Evolutionary conservation across 2,888 invertebrate species (phyloP).

Genomic region (Tubulanus polymorphus): DNA sequence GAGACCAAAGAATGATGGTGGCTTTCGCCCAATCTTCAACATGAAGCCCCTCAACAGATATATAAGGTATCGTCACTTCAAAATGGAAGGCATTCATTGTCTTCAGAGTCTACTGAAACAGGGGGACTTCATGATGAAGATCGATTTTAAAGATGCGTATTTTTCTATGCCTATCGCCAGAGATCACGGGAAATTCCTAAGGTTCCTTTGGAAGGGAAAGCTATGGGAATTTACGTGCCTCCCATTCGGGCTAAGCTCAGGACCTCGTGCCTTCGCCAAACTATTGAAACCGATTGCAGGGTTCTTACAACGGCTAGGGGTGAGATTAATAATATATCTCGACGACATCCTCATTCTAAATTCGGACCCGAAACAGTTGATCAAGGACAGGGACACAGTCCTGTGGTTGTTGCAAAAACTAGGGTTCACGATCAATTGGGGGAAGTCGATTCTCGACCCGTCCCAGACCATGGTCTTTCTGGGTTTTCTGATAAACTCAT

Average conservation of each 20-base stretch:
- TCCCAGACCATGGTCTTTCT: too few relatives aligned
- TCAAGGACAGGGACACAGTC: too few relatives aligned
- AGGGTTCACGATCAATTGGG: too few relatives aligned
- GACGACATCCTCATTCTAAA: constrained; percentile 4
- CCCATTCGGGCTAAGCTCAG: constrained; percentile 10
- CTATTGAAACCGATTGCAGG: not conserved
- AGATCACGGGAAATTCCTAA: constrained; percentile 4
- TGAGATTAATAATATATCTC: not conserved
- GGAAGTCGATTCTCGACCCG: too few relatives aligned
- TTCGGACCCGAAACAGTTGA: too few relatives aligned
- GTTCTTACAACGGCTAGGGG: not conserved
- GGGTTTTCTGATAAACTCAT: too few relatives aligned
- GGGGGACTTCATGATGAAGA: constrained; percentile 11
- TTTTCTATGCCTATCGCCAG: constrained; percentile 9
- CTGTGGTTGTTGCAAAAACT: too few relatives aligned
- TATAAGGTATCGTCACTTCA: constrained; percentile 11
- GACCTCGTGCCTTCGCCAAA: not conserved
- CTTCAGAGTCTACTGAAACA: constrained; percentile 3
- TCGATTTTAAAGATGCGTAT: constrained; percentile 15
- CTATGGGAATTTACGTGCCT: constrained; percentile 6
- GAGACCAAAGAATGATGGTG: constrained; percentile 5
- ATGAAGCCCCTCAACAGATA: constrained; percentile 4
- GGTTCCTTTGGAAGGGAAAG: constrained; percentile 8
- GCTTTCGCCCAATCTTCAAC: constrained; percentile 10
- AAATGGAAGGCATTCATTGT: constrained; percentile 5